Evolutionary conservation across 1,140 invertebrate genomes (phyloP).

Genomic region (Danaus melanippus): DNA sequence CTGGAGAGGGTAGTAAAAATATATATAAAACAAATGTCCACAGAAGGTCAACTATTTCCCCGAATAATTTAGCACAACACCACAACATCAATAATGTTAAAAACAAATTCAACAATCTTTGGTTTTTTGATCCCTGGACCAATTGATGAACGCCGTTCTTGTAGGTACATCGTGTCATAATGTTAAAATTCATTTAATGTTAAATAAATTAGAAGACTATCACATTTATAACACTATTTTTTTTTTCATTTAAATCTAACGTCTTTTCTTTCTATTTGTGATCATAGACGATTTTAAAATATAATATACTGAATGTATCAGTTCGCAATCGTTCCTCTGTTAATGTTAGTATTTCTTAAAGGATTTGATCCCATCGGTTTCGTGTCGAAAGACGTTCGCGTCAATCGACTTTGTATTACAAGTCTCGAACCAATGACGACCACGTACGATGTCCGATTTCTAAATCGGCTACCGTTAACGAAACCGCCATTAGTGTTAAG

Average conservation of each 20-base stretch:
- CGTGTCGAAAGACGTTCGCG: conserved; percentile 34
- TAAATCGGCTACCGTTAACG: conserved; percentile 6
- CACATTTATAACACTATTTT: conserved; percentile 69
- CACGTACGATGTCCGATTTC: background rate
- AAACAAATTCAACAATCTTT: conserved; percentile 77
- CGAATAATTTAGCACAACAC: conserved; percentile 70
- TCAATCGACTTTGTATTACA: conserved; percentile 37
- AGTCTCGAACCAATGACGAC: conserved; percentile 20
- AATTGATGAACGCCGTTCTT: conserved; percentile 60
- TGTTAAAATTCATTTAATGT: conserved; percentile 59
- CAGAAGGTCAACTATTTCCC: conserved; percentile 61
- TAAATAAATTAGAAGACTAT: conserved; percentile 68
- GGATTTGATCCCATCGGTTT: conserved; percentile 74
- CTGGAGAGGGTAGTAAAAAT: conserved; percentile 64
- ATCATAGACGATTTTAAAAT: conserved; percentile 52
- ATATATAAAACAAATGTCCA: conserved; percentile 50
- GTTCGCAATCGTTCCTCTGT: conserved; percentile 43
- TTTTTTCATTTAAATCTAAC: conserved; percentile 44
- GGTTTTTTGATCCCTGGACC: conserved; percentile 75
- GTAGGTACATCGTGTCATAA: conserved; percentile 51
- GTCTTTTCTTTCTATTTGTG: conserved; percentile 51
- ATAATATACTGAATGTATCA: conserved; percentile 56
- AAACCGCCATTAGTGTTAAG: conserved; percentile 17
- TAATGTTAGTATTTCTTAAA: conserved; percentile 71
- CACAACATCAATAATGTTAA: conserved; percentile 73